Conservation (phyloP, 2,113 vertebrate species). For the Leucopternis melanops region DNA sequence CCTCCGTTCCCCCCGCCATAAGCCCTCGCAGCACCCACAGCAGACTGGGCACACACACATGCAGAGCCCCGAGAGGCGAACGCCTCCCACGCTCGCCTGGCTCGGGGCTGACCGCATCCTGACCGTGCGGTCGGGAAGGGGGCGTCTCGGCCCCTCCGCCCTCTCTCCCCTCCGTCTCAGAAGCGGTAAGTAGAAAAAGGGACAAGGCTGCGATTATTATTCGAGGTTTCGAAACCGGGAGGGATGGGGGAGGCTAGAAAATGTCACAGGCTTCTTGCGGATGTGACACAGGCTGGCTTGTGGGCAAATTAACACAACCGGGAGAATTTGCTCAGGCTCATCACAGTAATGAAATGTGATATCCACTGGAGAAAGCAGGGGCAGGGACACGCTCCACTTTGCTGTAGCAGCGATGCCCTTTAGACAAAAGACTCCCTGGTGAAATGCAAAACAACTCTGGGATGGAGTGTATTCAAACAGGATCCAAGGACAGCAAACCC, state of each 20-base stretch:
- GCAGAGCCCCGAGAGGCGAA: background rate
- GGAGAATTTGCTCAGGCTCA: slow-evolving; percentile 8
- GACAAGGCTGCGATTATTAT: background rate
- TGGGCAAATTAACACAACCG: slow-evolving; percentile 40
- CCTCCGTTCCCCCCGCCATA: rapidly evolving
- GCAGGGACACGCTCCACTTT: background rate
- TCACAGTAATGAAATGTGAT: slow-evolving; percentile 68
- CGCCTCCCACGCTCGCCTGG: background rate
- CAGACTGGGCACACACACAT: background rate
- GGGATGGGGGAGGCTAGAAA: background rate
- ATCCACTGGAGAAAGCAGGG: slow-evolving; percentile 21
- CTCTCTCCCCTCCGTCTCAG: background rate
- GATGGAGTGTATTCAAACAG: background rate
- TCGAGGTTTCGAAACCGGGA: background rate
- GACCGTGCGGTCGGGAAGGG: rapidly evolving
- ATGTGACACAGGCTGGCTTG: slow-evolving; percentile 28
- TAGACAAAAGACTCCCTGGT: slow-evolving; percentile 49
- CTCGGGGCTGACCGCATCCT: background rate
- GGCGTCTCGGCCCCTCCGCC: rapidly evolving
- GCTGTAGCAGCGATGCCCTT: slow-evolving; percentile 22
- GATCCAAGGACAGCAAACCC: background rate
- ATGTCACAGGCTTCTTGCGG: slow-evolving; percentile 7
- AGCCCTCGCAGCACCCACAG: background rate
- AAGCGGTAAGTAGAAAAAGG: background rate
- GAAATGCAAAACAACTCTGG: slow-evolving; percentile 44